Evolutionary conservation across 2,797 vertebrate genomes (phyloP).

Genomic region (Cygnus olor): DNA sequence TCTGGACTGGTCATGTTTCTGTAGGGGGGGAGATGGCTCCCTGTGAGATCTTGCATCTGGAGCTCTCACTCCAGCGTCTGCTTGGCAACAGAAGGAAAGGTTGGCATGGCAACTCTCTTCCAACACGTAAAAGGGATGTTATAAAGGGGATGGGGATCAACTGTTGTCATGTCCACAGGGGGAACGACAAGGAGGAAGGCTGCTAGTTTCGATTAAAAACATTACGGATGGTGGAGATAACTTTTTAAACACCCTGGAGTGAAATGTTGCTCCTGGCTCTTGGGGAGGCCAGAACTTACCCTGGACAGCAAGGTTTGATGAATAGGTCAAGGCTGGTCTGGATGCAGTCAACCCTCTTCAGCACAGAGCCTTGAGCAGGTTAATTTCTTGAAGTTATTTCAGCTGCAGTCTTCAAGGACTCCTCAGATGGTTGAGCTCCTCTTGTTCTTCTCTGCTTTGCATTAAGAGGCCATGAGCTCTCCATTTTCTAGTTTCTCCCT

Average conservation of each 20-base stretch:
- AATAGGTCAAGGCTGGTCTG: neutral
- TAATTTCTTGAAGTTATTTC: neutral
- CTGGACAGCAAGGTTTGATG: accelerated
- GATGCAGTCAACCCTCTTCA: neutral
- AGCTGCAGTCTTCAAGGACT: neutral
- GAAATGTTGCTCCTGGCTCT: accelerated
- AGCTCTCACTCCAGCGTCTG: conserved; percentile 10
- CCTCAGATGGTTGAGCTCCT: neutral
- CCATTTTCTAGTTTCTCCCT: accelerated
- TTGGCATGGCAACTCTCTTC: conserved; percentile 63
- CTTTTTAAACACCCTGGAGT: neutral
- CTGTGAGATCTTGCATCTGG: accelerated
- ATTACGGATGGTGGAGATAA: neutral
- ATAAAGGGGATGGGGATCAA: conserved; percentile 15
- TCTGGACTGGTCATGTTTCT: neutral
- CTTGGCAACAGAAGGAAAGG: conserved; percentile 42
- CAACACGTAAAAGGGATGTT: neutral
- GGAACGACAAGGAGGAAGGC: neutral
- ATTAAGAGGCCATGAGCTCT: neutral
- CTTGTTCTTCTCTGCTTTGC: neutral
- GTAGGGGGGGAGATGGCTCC: accelerated
- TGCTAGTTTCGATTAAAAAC: neutral
- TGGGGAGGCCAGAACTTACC: neutral
- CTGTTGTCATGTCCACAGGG: conserved; percentile 23
- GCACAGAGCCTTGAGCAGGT: neutral